Conservation (phyloP, 35 echinoderm and acorn worm species). For the Apostichopus californicus region DNA sequence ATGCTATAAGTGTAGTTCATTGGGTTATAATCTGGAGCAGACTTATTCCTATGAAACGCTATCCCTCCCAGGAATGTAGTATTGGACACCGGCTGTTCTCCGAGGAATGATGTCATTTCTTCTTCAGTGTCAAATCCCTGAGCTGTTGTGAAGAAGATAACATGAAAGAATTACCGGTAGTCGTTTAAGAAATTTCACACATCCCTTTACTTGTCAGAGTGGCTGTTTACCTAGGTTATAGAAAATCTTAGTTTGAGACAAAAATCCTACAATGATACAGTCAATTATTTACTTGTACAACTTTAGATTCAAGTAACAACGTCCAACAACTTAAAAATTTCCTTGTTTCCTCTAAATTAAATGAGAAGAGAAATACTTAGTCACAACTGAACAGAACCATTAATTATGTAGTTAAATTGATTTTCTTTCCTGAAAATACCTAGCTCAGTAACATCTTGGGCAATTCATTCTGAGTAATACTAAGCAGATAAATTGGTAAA, state of each 20-base stretch:
- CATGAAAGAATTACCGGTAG: background rate
- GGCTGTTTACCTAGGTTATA: background rate
- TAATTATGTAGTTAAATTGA: too few species aligned
- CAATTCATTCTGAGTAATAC: too few species aligned
- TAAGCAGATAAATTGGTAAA: too few species aligned
- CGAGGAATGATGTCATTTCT: slow-evolving; percentile 61
- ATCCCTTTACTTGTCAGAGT: background rate
- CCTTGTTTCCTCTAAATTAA: too few species aligned
- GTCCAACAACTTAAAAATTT: too few species aligned
- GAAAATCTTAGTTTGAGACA: background rate
- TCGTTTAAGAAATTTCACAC: too few species aligned
- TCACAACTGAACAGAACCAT: too few species aligned
- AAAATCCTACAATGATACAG: background rate
- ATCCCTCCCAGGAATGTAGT: slow-evolving; percentile 76
- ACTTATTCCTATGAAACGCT: slow-evolving; percentile 70
- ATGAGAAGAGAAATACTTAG: too few species aligned
- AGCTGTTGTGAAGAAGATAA: slow-evolving; percentile 31
- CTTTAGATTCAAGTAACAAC: too few species aligned
- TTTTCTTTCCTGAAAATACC: too few species aligned
- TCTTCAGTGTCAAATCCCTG: slow-evolving; percentile 77
- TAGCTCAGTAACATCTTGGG: too few species aligned
- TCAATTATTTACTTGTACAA: too few species aligned
- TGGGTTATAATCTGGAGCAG: slow-evolving; percentile 28
- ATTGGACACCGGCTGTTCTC: background rate
- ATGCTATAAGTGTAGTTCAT: slow-evolving; percentile 80